Evolutionary conservation across 2,888 invertebrate genomes (phyloP).

Genomic region (Aleiodes testaceus): DNA sequence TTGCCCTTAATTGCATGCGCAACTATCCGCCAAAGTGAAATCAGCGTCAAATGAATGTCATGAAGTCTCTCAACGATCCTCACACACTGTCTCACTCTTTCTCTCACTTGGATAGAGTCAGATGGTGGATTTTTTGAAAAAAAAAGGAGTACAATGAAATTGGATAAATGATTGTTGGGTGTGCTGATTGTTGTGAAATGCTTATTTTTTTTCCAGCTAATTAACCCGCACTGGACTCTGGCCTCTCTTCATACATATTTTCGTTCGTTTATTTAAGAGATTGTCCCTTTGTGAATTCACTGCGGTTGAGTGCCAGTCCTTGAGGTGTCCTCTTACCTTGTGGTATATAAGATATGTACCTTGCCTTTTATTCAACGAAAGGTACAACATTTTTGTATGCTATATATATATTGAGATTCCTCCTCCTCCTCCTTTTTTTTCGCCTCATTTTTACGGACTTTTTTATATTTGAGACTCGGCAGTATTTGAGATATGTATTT

Average conservation of each 20-base stretch:
- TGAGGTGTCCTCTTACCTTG: constrained; percentile 36
- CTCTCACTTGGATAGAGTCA: no score
- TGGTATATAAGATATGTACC: constrained; percentile 11
- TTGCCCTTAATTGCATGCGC: constrained; percentile 61
- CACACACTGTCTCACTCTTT: constrained; percentile 9
- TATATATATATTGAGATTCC: background rate
- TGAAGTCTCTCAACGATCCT: no score
- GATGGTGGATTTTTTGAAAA: background rate
- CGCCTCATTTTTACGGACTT: background rate
- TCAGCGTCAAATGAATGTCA: constrained; percentile 49
- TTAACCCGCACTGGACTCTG: constrained; percentile 16
- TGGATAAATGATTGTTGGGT: constrained; percentile 4
- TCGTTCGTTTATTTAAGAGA: constrained; percentile 16
- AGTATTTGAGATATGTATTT: background rate
- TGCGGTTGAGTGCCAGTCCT: constrained; percentile 34
- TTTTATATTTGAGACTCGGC: background rate
- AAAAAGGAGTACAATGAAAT: background rate
- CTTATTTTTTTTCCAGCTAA: constrained; percentile 10
- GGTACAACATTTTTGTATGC: constrained; percentile 4
- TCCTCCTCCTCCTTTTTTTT: no score
- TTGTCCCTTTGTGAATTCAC: constrained; percentile 25
- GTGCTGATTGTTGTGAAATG: constrained; percentile 1
- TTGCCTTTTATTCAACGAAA: constrained; percentile 1
- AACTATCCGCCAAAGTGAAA: constrained; percentile 56
- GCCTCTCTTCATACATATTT: constrained; percentile 3